These are phyloP conservation scores for Syrphus vitripennis DNA, from an alignment of 2,888 invertebrate genomes.

Conservation along the genomic window DNA sequence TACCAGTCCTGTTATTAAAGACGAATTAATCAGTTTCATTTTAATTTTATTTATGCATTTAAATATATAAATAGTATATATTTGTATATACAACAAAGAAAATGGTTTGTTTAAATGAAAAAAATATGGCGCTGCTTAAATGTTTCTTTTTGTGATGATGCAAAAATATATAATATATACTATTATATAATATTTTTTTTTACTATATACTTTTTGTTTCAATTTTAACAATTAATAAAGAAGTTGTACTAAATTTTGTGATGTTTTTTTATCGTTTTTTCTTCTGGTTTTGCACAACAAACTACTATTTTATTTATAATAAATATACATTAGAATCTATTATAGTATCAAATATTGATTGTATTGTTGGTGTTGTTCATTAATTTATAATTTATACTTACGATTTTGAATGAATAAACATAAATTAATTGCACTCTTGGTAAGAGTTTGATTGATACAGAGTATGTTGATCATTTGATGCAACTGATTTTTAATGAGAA, in stretches of 20 bases:
- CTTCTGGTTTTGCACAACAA: constrained; percentile 5
- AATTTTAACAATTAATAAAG: constrained; percentile 52
- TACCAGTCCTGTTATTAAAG: not conserved
- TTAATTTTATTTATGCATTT: constrained; percentile 45
- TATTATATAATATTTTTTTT: constrained; percentile 27
- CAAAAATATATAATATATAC: constrained; percentile 50
- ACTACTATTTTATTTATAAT: constrained; percentile 24
- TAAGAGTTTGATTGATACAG: constrained; percentile 3
- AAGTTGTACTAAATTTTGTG: constrained; percentile 61
- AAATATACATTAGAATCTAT: constrained; percentile 42
- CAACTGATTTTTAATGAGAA: not conserved
- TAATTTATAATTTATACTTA: constrained; percentile 51
- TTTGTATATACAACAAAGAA: constrained; percentile 66
- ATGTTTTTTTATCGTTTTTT: constrained; percentile 40
- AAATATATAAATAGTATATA: constrained; percentile 57
- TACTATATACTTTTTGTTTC: constrained; percentile 13
- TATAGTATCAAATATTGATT: constrained; percentile 64
- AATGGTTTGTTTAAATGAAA: constrained; percentile 36
- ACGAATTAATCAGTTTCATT: constrained; percentile 17
- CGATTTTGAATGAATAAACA: constrained; percentile 44
- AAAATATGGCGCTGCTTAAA: constrained; percentile 50
- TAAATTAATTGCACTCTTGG: not conserved
- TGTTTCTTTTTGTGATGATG: constrained; percentile 37
- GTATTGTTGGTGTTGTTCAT: constrained; percentile 14
- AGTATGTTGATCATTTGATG: not conserved